phyloP scores from a whole-genome alignment of 1,140 invertebrate species.

The Agrilus planipennis region DNA sequence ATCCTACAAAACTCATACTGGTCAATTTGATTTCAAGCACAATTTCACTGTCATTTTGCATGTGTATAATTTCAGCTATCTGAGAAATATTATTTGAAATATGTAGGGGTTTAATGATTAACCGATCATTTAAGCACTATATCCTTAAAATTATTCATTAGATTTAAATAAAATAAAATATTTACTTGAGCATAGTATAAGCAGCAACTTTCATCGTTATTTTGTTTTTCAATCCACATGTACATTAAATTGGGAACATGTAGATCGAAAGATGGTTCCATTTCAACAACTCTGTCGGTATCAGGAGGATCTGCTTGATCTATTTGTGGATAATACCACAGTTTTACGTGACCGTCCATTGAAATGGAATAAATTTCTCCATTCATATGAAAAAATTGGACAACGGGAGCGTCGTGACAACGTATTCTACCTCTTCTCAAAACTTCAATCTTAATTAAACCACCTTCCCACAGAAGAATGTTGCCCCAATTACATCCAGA shows the following conservation, averaged over 20 bases:
- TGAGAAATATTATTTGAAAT: no score
- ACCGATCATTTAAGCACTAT: no score
- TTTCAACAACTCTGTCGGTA: constrained; percentile 58
- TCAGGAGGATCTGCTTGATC: constrained; percentile 68
- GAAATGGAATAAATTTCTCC: constrained; percentile 53
- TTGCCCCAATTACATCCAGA: constrained; percentile 84
- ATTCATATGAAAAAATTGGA: constrained; percentile 56
- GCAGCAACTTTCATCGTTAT: constrained; percentile 32
- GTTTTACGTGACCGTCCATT: constrained; percentile 67
- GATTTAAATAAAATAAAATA: background rate
- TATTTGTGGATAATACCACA: constrained; percentile 82
- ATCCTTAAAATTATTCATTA: no score
- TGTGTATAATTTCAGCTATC: no score
- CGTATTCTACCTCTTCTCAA: constrained; percentile 51
- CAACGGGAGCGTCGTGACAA: constrained; percentile 62
- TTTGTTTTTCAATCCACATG: constrained; percentile 42
- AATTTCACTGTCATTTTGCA: no score
- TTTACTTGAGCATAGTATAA: constrained; percentile 43
- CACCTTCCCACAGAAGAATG: constrained; percentile 78
- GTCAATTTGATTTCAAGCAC: background rate
- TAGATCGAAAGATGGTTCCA: constrained; percentile 74
- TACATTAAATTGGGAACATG: constrained; percentile 40
- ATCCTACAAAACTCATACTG: constrained; percentile 46
- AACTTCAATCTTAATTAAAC: constrained; percentile 72
- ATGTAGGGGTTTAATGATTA: no score